Base-by-base conservation (phyloP, 2,888 invertebrate species). In the Synergus gifuensis region DNA sequence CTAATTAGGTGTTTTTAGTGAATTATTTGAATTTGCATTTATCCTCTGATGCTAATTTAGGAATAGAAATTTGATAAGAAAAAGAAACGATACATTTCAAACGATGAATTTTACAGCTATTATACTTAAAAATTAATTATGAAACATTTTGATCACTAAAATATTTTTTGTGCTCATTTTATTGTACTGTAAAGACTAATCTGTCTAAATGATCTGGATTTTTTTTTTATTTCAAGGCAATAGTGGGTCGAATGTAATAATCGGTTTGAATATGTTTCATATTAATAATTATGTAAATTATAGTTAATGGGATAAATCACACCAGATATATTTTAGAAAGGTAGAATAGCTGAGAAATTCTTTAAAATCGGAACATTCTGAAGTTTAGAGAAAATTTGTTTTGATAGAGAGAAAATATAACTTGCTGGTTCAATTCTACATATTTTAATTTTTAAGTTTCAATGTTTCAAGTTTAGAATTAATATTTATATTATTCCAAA, bases 1-100 rank as follows among this genome's bases (percentile, higher is more conserved):
- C n/a, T 73, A n/a, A 54, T 73, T 36, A 36, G n/a, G n/a, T n/a
- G 73, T 73, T 40, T 66, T 36, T 40, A 40, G n/a, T 73, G n/a
- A 40, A 40, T 40, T n/a, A 18, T 73, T 73, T 73, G 36, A 73
- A 40, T 58, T 73, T 40, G 36, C 36, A 18, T 54, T n/a, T 14
- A 73, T 54, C 8, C 16, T 69, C 46, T 8, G 11, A 11, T 12
- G 60, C 22, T 22, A 60, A 60, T 22, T 60, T 60, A 60, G 9
- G 11, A 22, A 67, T 46, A 28, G 36, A 49, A 36, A 73, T 54
- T 73, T 12, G 54, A n/a, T 28, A 4, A 7, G n/a, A 73, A 36
- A 54, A 73, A 49, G 28, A 12, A 14, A 16, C 36, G 36, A 54
- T 22, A 49, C 7, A 49, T n/a, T 49, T n/a, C 16, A n/a, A 49